These are phyloP conservation scores for Drosophila athabasca DNA, from an alignment of 1,140 invertebrate genomes.

Conservation along the genomic window DNA sequence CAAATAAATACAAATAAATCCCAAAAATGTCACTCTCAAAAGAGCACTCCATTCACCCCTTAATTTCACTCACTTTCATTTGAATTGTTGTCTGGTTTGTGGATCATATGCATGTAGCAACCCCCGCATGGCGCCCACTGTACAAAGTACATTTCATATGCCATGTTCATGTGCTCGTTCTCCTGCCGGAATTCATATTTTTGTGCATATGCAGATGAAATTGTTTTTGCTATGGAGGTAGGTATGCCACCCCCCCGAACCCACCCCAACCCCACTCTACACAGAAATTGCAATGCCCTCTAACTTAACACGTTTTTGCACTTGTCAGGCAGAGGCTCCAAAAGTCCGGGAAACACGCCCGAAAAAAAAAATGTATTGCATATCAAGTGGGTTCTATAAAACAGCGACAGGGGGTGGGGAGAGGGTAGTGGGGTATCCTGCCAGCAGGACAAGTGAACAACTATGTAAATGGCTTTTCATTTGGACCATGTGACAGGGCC, in stretches of 20 bases:
- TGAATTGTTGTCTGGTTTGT: not conserved
- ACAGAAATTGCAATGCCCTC: slow-evolving; percentile 9
- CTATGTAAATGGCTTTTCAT: slow-evolving; percentile 70
- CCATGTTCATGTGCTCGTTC: slow-evolving; percentile 6
- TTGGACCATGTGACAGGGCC: slow-evolving; percentile 41
- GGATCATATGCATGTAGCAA: not conserved
- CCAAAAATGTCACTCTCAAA: slow-evolving; percentile 33
- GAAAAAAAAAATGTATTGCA: slow-evolving; percentile 48
- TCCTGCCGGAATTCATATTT: slow-evolving; percentile 62
- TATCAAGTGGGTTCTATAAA: slow-evolving; percentile 54
- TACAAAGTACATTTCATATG: slow-evolving; percentile 47
- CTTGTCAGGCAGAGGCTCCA: slow-evolving; percentile 51
- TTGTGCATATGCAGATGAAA: slow-evolving; percentile 41
- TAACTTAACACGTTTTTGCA: slow-evolving; percentile 73
- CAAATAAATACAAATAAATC: slow-evolving; percentile 3
- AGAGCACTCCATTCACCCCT: slow-evolving; percentile 20
- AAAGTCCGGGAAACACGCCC: not conserved
- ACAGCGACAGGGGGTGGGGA: not conserved
- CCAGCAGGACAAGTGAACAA: slow-evolving; percentile 59
- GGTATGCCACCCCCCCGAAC: not conserved
- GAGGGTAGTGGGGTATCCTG: no score
- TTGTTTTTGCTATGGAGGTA: slow-evolving; percentile 31
- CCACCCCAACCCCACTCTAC: no score
- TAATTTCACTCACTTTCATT: not conserved
- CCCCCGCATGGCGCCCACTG: slow-evolving; percentile 6